phyloP scores from a whole-genome alignment of 2,797 vertebrate species.

The Phoeniculus purpureus region DNA sequence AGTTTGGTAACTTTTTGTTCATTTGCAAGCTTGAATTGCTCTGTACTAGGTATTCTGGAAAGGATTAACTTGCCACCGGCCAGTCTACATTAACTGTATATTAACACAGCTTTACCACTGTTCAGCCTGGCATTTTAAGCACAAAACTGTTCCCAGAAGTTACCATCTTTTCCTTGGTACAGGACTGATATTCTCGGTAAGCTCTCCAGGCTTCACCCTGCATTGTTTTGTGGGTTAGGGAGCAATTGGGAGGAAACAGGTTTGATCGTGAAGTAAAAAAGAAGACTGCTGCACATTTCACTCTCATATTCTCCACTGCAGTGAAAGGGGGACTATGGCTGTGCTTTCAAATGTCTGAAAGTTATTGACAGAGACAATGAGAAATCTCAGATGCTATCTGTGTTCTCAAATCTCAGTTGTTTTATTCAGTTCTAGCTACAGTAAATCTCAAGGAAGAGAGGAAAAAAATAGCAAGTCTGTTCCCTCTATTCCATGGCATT shows the following conservation, averaged over 20 bases:
- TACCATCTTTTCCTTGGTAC: neutral
- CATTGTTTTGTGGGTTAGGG: neutral
- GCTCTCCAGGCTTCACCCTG: neutral
- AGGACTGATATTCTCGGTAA: neutral
- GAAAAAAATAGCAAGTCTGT: neutral
- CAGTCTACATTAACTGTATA: neutral
- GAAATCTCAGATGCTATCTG: conserved; percentile 45
- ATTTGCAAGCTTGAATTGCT: neutral
- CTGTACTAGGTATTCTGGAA: neutral
- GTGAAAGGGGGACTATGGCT: conserved; percentile 25
- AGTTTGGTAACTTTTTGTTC: neutral
- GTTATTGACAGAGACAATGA: conserved; percentile 47
- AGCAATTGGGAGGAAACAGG: neutral
- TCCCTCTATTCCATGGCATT: neutral
- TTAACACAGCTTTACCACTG: neutral
- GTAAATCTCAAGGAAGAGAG: conserved; percentile 2
- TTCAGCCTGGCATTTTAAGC: neutral
- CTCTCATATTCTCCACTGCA: neutral
- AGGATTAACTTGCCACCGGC: neutral
- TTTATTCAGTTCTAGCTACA: conserved; percentile 34
- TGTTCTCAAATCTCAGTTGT: neutral
- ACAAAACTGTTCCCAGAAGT: neutral
- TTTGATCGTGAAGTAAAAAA: neutral
- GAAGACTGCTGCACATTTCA: neutral
- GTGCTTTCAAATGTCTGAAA: conserved; percentile 23